Conservation (phyloP, 2,797 vertebrate species). For the Staurois parvus region DNA sequence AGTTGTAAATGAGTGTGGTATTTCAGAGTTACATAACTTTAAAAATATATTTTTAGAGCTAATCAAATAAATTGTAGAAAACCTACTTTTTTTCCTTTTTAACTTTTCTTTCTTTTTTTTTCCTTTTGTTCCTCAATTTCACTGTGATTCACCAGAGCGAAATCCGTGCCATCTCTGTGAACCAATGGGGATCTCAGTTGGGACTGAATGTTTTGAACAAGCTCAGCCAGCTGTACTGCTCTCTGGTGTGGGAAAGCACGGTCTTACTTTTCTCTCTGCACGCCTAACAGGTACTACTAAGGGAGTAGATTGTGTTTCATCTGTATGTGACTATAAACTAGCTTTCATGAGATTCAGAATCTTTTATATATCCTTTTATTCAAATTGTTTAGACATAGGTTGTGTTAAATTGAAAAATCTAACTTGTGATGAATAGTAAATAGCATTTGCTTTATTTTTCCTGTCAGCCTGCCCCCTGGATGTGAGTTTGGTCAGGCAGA, state of each 20-base stretch:
- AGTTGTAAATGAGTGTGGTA: too few relatives aligned
- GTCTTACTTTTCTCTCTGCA: constrained; percentile 93
- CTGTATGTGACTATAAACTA: constrained; percentile 18
- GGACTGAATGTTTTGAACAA: constrained; percentile 93
- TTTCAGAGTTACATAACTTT: too few relatives aligned
- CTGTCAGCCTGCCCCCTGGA: constrained; percentile 86
- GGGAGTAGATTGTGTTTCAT: neutral
- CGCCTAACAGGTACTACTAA: constrained; percentile 87
- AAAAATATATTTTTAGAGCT: too few relatives aligned
- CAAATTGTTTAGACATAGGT: too few relatives aligned
- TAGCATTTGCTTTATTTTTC: neutral
- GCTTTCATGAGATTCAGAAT: neutral
- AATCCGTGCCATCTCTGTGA: constrained; percentile 95
- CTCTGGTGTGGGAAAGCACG: constrained; percentile 95
- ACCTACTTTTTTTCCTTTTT: too few relatives aligned
- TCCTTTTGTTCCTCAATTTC: constrained; percentile 32
- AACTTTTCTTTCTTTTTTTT: neutral
- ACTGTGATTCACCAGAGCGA: constrained; percentile 81
- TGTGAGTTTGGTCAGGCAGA: constrained; percentile 96
- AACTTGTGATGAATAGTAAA: neutral
- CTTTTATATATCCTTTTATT: too few relatives aligned
- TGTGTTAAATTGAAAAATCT: too few relatives aligned
- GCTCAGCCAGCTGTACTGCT: constrained; percentile 95
- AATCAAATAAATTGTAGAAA: too few relatives aligned
- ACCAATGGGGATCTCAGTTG: constrained; percentile 96